Conservation (phyloP, 2,888 invertebrate species). For the Napeogenes inachia region DNA sequence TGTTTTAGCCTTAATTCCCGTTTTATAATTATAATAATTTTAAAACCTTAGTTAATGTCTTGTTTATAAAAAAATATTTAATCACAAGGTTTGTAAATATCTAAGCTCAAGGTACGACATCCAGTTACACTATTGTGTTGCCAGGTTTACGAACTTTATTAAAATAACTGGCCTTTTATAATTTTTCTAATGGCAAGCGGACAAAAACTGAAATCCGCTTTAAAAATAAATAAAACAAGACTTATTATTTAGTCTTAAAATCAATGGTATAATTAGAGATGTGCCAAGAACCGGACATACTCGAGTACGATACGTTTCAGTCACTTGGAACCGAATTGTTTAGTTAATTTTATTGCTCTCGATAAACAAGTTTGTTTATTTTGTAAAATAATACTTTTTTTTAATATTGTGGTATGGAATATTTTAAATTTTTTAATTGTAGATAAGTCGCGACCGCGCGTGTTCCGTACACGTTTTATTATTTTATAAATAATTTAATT, state of each 20-base stretch:
- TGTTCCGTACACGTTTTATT: constrained; percentile 26
- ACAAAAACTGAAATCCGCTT: constrained; percentile 13
- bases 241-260: constrained; percentile 24
- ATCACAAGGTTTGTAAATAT: constrained; percentile 32
- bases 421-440: constrained; percentile 43
- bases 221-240: constrained; percentile 23
- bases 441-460: constrained; percentile 47
- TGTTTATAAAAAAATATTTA: constrained; percentile 18
- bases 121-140: constrained; percentile 26
- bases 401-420: constrained; percentile 31
- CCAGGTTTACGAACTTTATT: constrained; percentile 20
- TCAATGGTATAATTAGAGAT: constrained; percentile 23
- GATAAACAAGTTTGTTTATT: constrained; percentile 34
- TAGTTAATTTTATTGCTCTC: constrained; percentile 41
- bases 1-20: too few relatives aligned
- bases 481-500: constrained; percentile 30
- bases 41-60: too few relatives aligned
- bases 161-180: constrained; percentile 20
- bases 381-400: constrained; percentile 39
- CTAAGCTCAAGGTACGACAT: constrained; percentile 26
- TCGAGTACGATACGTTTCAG: constrained; percentile 15
- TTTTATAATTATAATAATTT: too few relatives aligned
- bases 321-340: constrained; percentile 22
- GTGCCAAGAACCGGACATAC: constrained; percentile 32
- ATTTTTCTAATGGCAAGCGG: constrained; percentile 23